phyloP scores from a whole-genome alignment of 2,888 invertebrate species.

The Matsumyia berberina region DNA sequence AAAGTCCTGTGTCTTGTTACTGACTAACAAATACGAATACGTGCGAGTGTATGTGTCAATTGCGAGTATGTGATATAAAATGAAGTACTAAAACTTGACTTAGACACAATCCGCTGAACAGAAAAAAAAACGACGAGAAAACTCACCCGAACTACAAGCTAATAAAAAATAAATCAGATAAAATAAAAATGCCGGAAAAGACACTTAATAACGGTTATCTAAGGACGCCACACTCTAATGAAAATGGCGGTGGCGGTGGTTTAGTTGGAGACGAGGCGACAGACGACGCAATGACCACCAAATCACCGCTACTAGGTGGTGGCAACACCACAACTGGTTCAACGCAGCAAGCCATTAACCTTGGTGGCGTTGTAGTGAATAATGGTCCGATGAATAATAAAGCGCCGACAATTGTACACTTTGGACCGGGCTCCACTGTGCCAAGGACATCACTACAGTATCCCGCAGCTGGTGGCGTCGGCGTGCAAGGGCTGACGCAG shows the following conservation, averaged over 20 bases:
- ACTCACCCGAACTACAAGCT: slow-evolving; percentile 13
- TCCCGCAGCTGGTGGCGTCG: slow-evolving; percentile 78
- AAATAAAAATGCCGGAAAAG: slow-evolving; percentile 79
- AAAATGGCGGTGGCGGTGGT: slow-evolving; percentile 66
- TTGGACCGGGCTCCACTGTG: slow-evolving; percentile 77
- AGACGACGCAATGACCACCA: slow-evolving; percentile 72
- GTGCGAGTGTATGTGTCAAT: slow-evolving; percentile 24
- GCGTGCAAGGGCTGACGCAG: slow-evolving; percentile 73
- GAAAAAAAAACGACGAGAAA: slow-evolving; percentile 16
- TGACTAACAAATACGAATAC: neutral
- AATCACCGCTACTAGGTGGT: slow-evolving; percentile 74
- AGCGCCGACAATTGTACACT: slow-evolving; percentile 83
- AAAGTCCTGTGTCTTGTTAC: slow-evolving; percentile 28
- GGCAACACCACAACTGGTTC: slow-evolving; percentile 70
- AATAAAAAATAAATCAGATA: slow-evolving; percentile 59
- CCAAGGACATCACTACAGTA: slow-evolving; percentile 78
- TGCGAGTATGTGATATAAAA: slow-evolving; percentile 49
- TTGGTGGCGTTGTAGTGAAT: slow-evolving; percentile 59
- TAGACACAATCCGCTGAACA: slow-evolving; percentile 3
- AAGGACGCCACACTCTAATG: slow-evolving; percentile 78
- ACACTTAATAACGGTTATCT: slow-evolving; percentile 84
- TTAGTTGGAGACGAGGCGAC: slow-evolving; percentile 78
- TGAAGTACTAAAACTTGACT: slow-evolving; percentile 62
- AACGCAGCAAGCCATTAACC: slow-evolving; percentile 62
- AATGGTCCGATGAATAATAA: slow-evolving; percentile 78